Evolutionary conservation across 2,113 vertebrate genomes (phyloP).

Genomic region (Colistium nudipinnis): DNA sequence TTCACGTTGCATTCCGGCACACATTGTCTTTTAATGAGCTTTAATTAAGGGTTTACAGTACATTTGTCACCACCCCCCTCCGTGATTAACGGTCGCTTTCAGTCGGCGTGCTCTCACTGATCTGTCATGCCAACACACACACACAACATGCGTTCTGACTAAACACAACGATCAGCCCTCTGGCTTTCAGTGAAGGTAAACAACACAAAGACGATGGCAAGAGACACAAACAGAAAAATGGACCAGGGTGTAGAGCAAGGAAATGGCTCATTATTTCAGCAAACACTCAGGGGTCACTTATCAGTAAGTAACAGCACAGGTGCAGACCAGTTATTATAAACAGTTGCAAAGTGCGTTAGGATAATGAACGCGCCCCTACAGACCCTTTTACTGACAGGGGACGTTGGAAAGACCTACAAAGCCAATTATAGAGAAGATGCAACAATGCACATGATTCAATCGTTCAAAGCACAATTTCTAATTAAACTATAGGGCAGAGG

Average conservation of each 20-base stretch:
- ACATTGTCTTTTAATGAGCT: slow-evolving; percentile 48
- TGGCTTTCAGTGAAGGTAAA: slow-evolving; percentile 22
- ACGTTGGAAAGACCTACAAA: slow-evolving; percentile 64
- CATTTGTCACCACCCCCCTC: slow-evolving; percentile 13
- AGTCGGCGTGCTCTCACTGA: slow-evolving; percentile 3
- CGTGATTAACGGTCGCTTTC: slow-evolving; percentile 33
- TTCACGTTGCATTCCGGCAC: slow-evolving; percentile 31
- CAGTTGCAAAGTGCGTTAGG: slow-evolving; percentile 56
- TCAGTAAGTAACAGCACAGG: slow-evolving; percentile 72
- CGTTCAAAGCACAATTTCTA: slow-evolving; percentile 52
- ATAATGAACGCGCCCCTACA: slow-evolving; percentile 63
- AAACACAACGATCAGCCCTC: slow-evolving; percentile 9
- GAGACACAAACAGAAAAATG: slow-evolving; percentile 12
- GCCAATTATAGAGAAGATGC: slow-evolving; percentile 60
- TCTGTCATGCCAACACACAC: slow-evolving; percentile 11
- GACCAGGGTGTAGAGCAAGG: slow-evolving; percentile 27
- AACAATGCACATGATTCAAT: slow-evolving; percentile 54
- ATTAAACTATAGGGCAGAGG: slow-evolving; percentile 66
- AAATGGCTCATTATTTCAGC: slow-evolving; percentile 64
- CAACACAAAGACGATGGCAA: slow-evolving; percentile 11
- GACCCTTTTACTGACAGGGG: slow-evolving; percentile 56
- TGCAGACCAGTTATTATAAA: slow-evolving; percentile 62
- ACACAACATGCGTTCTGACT: neutral
- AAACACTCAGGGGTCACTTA: slow-evolving; percentile 71
- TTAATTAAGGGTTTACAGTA: slow-evolving; percentile 38